Conservation (phyloP, 1,140 invertebrate species). For the Megalopta genalis region DNA sequence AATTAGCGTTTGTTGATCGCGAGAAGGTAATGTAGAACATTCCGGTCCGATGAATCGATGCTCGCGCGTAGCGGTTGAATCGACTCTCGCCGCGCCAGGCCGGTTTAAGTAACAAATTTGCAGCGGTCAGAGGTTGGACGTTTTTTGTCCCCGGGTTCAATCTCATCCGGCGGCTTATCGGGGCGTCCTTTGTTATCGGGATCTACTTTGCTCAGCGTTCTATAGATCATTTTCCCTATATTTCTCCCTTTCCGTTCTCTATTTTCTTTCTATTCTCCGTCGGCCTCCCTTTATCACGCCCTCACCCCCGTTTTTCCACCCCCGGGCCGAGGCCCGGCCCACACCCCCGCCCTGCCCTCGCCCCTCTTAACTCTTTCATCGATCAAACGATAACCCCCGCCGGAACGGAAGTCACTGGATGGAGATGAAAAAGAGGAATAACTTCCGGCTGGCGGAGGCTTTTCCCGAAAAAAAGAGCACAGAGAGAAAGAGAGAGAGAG, state of each 20-base stretch:
- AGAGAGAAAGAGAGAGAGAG: not conserved
- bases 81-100: not conserved
- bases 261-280: conserved; percentile 41
- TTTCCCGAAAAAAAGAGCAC: not conserved
- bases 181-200: conserved; percentile 37
- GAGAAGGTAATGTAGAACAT: too few species aligned
- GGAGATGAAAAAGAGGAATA: conserved; percentile 45
- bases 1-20: too few species aligned
- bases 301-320: not conserved
- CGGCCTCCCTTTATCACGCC: conserved; percentile 35
- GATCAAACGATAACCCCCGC: conserved; percentile 55
- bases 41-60: not conserved
- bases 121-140: conserved; percentile 18
- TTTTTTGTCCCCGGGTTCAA: conserved; percentile 14
- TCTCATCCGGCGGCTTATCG: conserved; percentile 47
- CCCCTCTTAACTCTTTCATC: conserved; percentile 52
- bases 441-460: conserved; percentile 27
- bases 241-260: conserved; percentile 38
- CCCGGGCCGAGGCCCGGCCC: too few species aligned
- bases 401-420: conserved; percentile 26
- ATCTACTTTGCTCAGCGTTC: conserved; percentile 53
- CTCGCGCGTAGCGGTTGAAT: not conserved
- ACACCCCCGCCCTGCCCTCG: not conserved
- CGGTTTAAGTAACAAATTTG: conserved; percentile 29
- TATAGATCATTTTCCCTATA: conserved; percentile 51